Evolutionary conservation across 2,797 vertebrate genomes (phyloP).

Genomic region (Taeniopygia guttata): DNA sequence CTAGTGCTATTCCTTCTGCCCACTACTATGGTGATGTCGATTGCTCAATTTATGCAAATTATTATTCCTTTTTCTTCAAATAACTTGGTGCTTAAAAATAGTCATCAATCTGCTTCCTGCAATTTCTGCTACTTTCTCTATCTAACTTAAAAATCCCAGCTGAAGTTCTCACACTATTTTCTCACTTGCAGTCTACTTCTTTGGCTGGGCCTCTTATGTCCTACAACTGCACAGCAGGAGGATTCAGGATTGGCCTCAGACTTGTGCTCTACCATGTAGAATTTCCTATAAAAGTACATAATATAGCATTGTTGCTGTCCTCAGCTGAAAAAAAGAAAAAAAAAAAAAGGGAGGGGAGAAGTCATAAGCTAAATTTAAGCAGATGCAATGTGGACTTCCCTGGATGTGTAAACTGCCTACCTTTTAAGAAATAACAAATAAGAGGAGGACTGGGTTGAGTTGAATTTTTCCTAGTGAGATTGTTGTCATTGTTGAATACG

Average conservation of each 20-base stretch:
- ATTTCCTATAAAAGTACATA: background rate
- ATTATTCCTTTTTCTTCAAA: background rate
- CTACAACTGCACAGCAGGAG: background rate
- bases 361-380: background rate
- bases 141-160: background rate
- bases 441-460: background rate
- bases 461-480: background rate
- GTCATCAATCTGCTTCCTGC: background rate
- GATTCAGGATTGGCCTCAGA: background rate
- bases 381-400: background rate
- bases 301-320: background rate
- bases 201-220: background rate
- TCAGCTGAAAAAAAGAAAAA: background rate
- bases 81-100: background rate
- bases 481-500: background rate
- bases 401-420: rapidly evolving
- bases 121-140: background rate
- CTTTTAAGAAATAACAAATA: background rate
- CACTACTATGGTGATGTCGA: background rate
- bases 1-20: background rate
- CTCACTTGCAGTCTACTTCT: background rate
- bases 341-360: rapidly evolving
- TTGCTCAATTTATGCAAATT: background rate
- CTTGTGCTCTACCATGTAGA: background rate
- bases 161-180: background rate